Percentiles rank a stretch among this genome's conserved stretches.
These are phyloP conservation scores for Andrena fulva DNA, from an alignment of 2,888 invertebrate genomes.

Conservation along the genomic window DNA sequence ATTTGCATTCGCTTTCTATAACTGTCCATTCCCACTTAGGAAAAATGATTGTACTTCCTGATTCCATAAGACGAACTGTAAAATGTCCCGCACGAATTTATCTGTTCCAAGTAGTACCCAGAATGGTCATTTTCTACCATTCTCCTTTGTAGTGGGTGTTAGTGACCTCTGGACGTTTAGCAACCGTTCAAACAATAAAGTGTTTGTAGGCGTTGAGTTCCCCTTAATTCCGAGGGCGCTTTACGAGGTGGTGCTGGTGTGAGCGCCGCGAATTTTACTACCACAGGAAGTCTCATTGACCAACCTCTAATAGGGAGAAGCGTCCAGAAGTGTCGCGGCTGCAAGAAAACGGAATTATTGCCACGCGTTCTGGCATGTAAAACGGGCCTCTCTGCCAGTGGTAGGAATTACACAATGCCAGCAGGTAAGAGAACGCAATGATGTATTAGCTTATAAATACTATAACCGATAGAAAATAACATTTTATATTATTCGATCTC, in stretches of 20 bases:
- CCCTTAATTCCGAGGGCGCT: background rate
- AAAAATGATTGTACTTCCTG: no score
- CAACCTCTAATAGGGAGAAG: constrained; percentile 24
- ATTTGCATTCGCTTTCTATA: no score
- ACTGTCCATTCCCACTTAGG: no score
- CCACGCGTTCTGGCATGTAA: constrained; percentile 10
- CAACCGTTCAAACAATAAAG: constrained; percentile 42
- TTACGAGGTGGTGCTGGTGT: background rate
- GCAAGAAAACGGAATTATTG: constrained; percentile 38
- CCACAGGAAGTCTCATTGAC: constrained; percentile 46
- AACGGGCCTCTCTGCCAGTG: background rate
- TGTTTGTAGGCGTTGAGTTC: constrained; percentile 24
- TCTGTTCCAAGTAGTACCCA: no score
- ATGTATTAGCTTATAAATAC: background rate
- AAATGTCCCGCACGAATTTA: no score
- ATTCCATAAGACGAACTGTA: no score
- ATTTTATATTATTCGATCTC: background rate
- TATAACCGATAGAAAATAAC: background rate
- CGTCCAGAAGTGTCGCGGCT: constrained; percentile 22
- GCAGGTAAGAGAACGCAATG: background rate
- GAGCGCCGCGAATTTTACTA: constrained; percentile 51
- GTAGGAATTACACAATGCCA: background rate
- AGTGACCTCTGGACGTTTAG: constrained; percentile 9
- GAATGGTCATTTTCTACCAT: no score
- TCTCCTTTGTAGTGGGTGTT: background rate